Evolutionary conservation across 2,888 invertebrate genomes (phyloP), one percentile per base, ranked within the genome.

Genomic region (Myopa tessellatipennis): DNA sequence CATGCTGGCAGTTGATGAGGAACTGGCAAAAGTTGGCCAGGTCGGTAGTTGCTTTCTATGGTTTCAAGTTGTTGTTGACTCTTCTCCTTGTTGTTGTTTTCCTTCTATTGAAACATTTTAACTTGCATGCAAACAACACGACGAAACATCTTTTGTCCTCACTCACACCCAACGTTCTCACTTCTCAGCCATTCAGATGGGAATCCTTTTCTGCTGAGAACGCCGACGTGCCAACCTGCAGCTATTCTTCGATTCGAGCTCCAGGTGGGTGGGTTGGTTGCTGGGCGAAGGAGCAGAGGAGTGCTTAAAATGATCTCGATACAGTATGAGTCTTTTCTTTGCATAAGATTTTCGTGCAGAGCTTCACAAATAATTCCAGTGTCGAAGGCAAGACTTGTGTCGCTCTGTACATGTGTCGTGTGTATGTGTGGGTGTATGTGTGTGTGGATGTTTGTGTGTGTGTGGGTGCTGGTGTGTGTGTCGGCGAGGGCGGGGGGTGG

Each of bases 141-240:
- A 4, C 55, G 5, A 55, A 52, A 50, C 3, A 14, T 34, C 18
- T 26, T 10, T 26, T 26, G 26, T 26, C 50, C 45, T 69, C 6
- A 4, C 14, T 26, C 14, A 50, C 55, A n/a, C 55, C 16, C 55
- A 2, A 14, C 55, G n/a, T 12, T n/a, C 55, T 55, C 55, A 16
- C 55, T n/a, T 55, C 55, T 50, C 5, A 50, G 70, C 70, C 34
- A 70, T 70, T 34, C 52, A 70, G 6, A 45, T 70, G 55, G 16
- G 55, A 52, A 70, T 50, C 45, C 45, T 45, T 55, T 52, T 14
- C 4, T n/a, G 16, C 5, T 67, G 67, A 26, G 26, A 16, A 67
- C 40, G 34, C 40, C 40, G n/a, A 14, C 55, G 55, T 55, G 14
- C 4, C 55, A 55, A 55, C 55, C 55, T 55, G 55, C 55, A 55